Evolutionary conservation across 2,797 vertebrate species (phyloP).

Genomic region (Chelonia mydas): DNA sequence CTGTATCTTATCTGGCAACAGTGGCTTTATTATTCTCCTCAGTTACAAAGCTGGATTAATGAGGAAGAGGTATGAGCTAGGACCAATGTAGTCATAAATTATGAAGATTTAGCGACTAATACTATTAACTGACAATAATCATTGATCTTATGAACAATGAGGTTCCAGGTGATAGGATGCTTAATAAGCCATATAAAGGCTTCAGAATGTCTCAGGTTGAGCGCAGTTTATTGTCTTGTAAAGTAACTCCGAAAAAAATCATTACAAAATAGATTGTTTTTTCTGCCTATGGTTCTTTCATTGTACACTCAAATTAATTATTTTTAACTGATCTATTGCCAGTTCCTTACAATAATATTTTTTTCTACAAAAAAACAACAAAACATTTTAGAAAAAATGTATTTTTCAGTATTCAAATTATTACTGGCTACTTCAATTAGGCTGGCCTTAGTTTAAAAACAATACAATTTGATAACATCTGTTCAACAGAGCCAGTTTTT

Average conservation of each 20-base stretch:
- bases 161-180: neutral
- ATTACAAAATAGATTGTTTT: neutral
- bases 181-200: neutral
- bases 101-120: neutral
- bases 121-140: neutral
- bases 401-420: neutral
- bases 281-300: neutral
- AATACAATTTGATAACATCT: neutral
- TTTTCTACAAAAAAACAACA: neutral
- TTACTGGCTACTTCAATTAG: neutral
- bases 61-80: neutral
- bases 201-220: neutral
- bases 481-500: neutral
- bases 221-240: neutral
- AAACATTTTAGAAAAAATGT: neutral
- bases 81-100: neutral
- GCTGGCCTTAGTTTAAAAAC: neutral
- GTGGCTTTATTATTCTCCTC: neutral
- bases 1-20: neutral
- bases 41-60: neutral
- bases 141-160: neutral
- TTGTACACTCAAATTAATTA: neutral
- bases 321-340: neutral
- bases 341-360: neutral
- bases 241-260: neutral